Evolutionary conservation across 2,797 vertebrate genomes (phyloP).

Genomic region (Arvicola amphibius): DNA sequence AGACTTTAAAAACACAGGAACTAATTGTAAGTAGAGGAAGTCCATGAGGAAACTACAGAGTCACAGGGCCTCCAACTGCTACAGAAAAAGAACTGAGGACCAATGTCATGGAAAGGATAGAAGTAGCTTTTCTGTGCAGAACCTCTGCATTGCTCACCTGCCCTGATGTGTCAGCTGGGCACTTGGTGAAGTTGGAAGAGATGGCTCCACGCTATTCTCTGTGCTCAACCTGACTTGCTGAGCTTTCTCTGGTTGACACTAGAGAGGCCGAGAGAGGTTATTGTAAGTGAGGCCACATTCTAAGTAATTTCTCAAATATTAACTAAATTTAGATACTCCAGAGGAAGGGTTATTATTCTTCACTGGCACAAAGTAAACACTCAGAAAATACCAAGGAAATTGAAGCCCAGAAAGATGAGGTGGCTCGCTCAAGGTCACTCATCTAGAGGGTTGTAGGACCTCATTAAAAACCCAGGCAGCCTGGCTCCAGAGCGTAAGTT

Average conservation of each 20-base stretch:
- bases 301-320: constrained; percentile 49
- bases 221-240: background rate
- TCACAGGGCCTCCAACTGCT: background rate
- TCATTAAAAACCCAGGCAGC: constrained; percentile 52
- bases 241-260: background rate
- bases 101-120: background rate
- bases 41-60: background rate
- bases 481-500: constrained; percentile 4
- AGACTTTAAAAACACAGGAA: constrained; percentile 7
- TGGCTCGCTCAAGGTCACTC: constrained; percentile 39
- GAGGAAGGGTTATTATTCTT: background rate
- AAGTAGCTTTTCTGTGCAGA: rapidly evolving
- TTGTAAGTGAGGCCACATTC: background rate
- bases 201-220: background rate
- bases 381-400: constrained; percentile 49
- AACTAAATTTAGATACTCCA: background rate
- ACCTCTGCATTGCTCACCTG: background rate
- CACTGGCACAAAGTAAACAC: constrained; percentile 15
- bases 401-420: constrained; percentile 46
- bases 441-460: constrained; percentile 1
- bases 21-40: background rate
- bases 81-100: background rate
- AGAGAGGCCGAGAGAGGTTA: background rate
- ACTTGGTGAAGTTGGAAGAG: background rate
- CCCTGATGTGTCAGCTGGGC: background rate